These are phyloP conservation scores for Himalopsyche tibetana DNA, from an alignment of 2,888 invertebrate species.

Conservation along the genomic window DNA sequence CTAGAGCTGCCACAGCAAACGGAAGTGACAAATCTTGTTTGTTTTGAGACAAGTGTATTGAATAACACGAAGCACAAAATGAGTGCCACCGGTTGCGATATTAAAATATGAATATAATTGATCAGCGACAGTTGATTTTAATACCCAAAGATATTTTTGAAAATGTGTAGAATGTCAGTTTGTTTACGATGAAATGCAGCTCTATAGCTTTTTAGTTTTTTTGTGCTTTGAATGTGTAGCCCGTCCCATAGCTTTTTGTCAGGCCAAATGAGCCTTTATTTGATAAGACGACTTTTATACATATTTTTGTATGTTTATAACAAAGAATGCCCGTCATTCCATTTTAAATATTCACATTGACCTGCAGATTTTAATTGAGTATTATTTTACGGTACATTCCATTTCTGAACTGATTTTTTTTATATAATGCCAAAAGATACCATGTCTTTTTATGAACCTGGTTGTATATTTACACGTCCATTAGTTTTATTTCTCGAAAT, in stretches of 20 bases:
- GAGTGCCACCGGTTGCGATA: neutral
- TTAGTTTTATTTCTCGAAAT: neutral
- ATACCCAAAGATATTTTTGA: neutral
- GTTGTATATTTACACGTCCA: neutral
- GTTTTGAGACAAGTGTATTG: neutral
- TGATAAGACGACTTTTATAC: neutral
- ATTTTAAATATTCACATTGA: neutral
- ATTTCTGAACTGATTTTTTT: neutral
- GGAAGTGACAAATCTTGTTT: neutral
- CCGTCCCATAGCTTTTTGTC: neutral
- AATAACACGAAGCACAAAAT: no score
- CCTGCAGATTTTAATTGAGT: neutral
- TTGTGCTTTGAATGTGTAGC: neutral
- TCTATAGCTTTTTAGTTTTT: neutral
- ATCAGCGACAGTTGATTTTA: neutral
- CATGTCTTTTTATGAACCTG: neutral
- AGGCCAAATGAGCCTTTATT: neutral
- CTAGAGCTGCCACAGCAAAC: neutral
- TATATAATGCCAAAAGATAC: neutral
- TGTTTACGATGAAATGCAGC: neutral
- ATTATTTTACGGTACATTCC: neutral
- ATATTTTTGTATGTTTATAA: slow-evolving; percentile 32
- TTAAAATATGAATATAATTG: neutral
- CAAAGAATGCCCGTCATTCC: neutral
- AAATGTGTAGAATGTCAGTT: neutral